Percentiles rank a stretch among this genome's conserved stretches.
These are phyloP conservation scores for Heliconius himera DNA, from an alignment of 1,140 invertebrate species.

Conservation along the genomic window DNA sequence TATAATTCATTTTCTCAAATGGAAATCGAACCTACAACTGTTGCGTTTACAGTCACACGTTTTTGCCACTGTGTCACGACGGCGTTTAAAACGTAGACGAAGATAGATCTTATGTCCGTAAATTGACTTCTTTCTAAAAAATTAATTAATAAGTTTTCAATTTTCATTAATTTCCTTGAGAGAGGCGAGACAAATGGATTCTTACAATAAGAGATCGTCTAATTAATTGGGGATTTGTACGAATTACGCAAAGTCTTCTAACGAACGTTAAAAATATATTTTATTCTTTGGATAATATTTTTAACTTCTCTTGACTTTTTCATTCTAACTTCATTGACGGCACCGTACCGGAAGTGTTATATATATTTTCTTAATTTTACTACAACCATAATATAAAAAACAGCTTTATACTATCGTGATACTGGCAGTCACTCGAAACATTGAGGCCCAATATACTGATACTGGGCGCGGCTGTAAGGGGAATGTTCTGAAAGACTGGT, in stretches of 20 bases:
- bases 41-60: too few relatives aligned
- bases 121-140: neutral
- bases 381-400: too few relatives aligned
- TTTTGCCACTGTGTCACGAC: too few relatives aligned
- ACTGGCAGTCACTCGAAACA: too few relatives aligned
- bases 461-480: too few relatives aligned
- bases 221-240: constrained; percentile 11
- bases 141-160: constrained; percentile 4
- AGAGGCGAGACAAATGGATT: neutral
- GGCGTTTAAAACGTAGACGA: neutral
- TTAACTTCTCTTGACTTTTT: neutral
- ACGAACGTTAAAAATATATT: neutral
- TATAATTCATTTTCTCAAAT: too few relatives aligned
- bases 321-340: neutral
- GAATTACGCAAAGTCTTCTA: neutral
- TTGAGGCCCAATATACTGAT: too few relatives aligned
- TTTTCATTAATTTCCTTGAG: constrained; percentile 8
- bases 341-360: neutral
- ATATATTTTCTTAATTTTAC: too few relatives aligned
- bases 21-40: too few relatives aligned
- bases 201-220: neutral
- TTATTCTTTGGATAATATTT: neutral
- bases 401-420: too few relatives aligned
- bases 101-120: neutral
- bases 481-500: too few relatives aligned